Evolutionary conservation across 2,797 vertebrate genomes (phyloP).

Genomic region (Melanotaenia pygmaea): DNA sequence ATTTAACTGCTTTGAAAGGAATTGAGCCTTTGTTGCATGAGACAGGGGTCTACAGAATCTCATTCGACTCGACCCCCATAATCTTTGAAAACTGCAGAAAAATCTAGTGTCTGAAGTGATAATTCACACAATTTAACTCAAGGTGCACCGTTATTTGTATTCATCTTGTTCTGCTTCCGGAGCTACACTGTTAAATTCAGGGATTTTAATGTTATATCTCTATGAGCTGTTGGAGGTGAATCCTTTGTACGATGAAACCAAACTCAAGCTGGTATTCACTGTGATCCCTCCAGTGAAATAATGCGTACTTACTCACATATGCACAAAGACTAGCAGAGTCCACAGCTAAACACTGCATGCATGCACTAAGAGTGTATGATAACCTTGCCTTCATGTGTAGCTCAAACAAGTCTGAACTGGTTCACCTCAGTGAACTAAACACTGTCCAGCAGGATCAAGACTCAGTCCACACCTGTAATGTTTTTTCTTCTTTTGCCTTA

Average conservation of each 20-base stretch:
- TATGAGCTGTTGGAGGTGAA: constrained; percentile 10
- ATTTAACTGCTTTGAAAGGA: constrained; percentile 22
- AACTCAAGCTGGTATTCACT: constrained; percentile 24
- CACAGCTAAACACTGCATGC: constrained; percentile 39
- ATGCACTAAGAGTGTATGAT: constrained; percentile 40
- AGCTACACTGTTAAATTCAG: constrained; percentile 2
- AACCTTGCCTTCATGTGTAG: constrained; percentile 24
- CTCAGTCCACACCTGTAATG: constrained; percentile 7
- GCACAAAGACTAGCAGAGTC: constrained; percentile 29
- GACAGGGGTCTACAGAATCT: constrained; percentile 12
- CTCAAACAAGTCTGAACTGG: constrained; percentile 27
- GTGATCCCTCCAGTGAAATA: constrained; percentile 45
- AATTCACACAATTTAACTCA: constrained; percentile 24
- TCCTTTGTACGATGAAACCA: constrained; percentile 14
- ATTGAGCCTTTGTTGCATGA: constrained; percentile 21
- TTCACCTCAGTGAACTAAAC: constrained; percentile 27
- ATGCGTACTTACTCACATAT: constrained; percentile 15
- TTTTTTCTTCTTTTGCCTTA: constrained; percentile 2
- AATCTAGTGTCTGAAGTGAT: constrained; percentile 17
- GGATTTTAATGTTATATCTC: constrained; percentile 21
- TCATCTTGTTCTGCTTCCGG: constrained; percentile 10
- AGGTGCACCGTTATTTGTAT: constrained; percentile 18
- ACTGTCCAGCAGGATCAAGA: constrained; percentile 34
- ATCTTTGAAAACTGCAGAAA: constrained; percentile 14
- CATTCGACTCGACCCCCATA: constrained; percentile 15